These are phyloP conservation scores for Peromyscus polionotus DNA, from an alignment of 2,113 vertebrate genomes.

Conservation along the genomic window DNA sequence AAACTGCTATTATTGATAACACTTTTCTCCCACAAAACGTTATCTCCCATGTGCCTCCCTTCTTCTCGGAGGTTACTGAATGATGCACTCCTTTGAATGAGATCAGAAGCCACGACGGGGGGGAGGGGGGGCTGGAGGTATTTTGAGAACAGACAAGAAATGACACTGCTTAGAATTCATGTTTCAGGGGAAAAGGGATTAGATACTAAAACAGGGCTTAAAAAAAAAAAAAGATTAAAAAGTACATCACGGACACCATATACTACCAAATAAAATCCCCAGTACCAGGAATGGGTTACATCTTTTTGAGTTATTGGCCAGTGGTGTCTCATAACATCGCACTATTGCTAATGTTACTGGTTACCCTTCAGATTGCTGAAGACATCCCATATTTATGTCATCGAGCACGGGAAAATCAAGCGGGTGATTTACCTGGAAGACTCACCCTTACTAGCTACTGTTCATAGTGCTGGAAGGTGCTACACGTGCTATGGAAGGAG, in stretches of 20 bases:
- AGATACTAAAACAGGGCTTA: conserved; percentile 10
- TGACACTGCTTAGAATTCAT: neutral
- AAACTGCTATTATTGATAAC: neutral
- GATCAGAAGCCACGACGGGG: neutral
- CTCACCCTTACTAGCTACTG: neutral
- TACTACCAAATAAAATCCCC: neutral
- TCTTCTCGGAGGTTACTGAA: neutral
- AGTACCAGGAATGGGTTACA: neutral
- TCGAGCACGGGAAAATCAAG: neutral
- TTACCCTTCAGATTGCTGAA: neutral
- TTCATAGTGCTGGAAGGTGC: neutral
- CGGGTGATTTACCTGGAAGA: neutral
- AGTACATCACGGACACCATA: neutral
- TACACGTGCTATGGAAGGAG: neutral
- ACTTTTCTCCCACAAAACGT: neutral
- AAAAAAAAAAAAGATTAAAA: conserved; percentile 44
- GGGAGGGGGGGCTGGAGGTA: too few relatives aligned
- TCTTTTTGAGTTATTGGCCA: too few relatives aligned
- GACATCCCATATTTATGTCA: neutral
- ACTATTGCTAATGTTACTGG: neutral
- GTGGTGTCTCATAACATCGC: neutral
- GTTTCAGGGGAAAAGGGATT: conserved; percentile 26
- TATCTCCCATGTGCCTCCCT: neutral
- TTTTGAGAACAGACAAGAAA: conserved; percentile 1
- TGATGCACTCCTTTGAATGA: neutral